Evolutionary conservation across 1,140 invertebrate genomes (phyloP), one percentile per base, ranked within the genome.

Genomic region (Bacillus rossius): DNA sequence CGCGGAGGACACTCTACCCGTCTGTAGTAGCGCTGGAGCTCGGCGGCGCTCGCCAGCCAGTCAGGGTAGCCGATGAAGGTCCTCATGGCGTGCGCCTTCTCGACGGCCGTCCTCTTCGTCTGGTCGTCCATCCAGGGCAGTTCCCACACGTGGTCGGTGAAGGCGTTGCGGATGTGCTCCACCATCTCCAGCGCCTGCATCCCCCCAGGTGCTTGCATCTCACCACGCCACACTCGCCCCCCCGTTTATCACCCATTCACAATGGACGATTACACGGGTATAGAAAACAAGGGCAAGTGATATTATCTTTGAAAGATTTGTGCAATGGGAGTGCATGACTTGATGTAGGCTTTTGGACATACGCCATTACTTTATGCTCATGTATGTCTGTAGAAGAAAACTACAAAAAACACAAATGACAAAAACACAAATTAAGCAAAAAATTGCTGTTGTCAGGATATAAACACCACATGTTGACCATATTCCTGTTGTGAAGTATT

Each of bases 111-210:
- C 52, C 73, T 67, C 56, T 80, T 78, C 5, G 89, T 91, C 19
- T 74, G 75, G 2, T 76, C 73, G 68, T 92, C 89, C 87, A 93
- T 91, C 91, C 90, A 93, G 13, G 84, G 77, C 8, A 88, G 73
- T 60, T 83, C 76, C 0, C 77, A 66, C 0, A 92, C 77, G 51
- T 86, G 80, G 37, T 83, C 81, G 40, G 85, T 79, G 69, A 92
- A 91, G 2, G 88, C 83, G 3, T 76, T 69, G 51, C 82, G 79
- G 1, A 93, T 84, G 64, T 89, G 85, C 45, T 81, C 69, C 25
- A 92, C 81, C 86, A 92, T 89, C 67, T 87, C 82, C 54, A 86
- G 71, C 0, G 88, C 87, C 84, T 83, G 61, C 26, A 17, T 34
- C 41, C 37, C 45, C 23, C 8, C 7, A 5, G 47, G 25, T 4